Conservation (phyloP, 1,140 invertebrate species). For the Ceratoteleas bidentatus region DNA sequence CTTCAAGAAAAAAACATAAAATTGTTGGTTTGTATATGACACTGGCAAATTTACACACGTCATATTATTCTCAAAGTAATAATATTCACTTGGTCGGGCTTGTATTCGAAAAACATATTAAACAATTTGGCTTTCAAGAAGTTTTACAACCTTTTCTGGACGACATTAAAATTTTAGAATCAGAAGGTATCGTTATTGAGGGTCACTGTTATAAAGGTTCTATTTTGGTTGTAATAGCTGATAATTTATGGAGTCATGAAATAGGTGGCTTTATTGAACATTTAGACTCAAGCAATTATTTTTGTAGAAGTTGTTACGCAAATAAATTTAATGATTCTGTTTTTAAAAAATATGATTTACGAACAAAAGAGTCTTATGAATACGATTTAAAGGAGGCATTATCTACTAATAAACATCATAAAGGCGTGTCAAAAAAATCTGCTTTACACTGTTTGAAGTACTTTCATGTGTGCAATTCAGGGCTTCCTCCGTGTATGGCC, state of each 20-base stretch:
- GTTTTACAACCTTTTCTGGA: constrained; percentile 62
- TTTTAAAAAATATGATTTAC: constrained; percentile 2
- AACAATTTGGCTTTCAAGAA: constrained; percentile 32
- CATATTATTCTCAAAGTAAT: constrained; percentile 52
- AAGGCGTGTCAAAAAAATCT: constrained; percentile 32
- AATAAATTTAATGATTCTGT: constrained; percentile 25
- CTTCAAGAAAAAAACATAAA: constrained; percentile 70
- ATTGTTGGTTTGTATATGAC: constrained; percentile 72
- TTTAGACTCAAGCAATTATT: constrained; percentile 23
- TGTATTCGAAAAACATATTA: constrained; percentile 66
- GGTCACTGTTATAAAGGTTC: constrained; percentile 49
- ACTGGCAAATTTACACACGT: constrained; percentile 64
- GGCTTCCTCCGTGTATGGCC: constrained; percentile 33
- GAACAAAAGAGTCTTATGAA: constrained; percentile 29
- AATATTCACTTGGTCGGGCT: constrained; percentile 69
- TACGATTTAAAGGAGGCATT: constrained; percentile 1
- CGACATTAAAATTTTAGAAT: constrained; percentile 70
- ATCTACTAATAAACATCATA: constrained; percentile 7
- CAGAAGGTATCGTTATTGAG: constrained; percentile 50
- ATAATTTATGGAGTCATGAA: constrained; percentile 69
- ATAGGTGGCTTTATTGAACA: constrained; percentile 66
- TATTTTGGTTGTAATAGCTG: constrained; percentile 64
- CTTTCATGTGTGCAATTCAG: constrained; percentile 44
- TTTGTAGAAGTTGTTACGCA: constrained; percentile 40
- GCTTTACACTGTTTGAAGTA: constrained; percentile 27